phyloP scores from a whole-genome alignment of 2,888 invertebrate genomes.

The Zeuzera pyrina region DNA sequence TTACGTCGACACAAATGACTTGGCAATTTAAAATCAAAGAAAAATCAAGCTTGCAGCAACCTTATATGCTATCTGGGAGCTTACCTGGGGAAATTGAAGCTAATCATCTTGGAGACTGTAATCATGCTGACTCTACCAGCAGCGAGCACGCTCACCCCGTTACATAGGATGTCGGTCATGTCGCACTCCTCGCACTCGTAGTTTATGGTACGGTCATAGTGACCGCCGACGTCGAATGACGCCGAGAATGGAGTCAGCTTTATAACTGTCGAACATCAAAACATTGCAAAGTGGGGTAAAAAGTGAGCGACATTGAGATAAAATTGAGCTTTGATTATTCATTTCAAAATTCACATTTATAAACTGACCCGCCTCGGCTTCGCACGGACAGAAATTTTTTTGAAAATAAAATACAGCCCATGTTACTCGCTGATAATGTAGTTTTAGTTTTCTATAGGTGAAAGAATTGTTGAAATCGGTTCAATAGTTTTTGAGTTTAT shows the following conservation, averaged over 20 bases:
- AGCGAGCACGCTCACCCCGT: slow-evolving; percentile 30
- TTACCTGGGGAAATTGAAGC: slow-evolving; percentile 42
- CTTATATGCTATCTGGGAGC: not conserved
- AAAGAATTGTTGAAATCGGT: too few species aligned
- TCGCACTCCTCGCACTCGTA: slow-evolving; percentile 32
- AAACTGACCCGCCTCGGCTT: too few species aligned
- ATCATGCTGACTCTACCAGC: slow-evolving; percentile 29
- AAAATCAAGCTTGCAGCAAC: not conserved
- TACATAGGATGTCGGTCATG: slow-evolving; percentile 36
- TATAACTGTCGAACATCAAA: too few species aligned
- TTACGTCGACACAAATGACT: not conserved
- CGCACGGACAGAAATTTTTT: too few species aligned
- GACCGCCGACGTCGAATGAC: slow-evolving; percentile 21
- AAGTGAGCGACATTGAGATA: too few species aligned
- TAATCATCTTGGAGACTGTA: slow-evolving; percentile 27
- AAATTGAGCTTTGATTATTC: too few species aligned
- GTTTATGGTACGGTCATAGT: slow-evolving; percentile 25
- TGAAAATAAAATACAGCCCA: too few species aligned
- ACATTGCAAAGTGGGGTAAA: too few species aligned
- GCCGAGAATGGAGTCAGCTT: slow-evolving; percentile 13
- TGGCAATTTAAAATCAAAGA: not conserved
- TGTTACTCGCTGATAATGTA: too few species aligned
- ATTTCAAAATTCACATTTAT: too few species aligned
- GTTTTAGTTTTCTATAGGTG: too few species aligned
- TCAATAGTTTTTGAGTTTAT: too few species aligned